Evolutionary conservation across 2,113 vertebrate species (phyloP), one percentile per base, ranked within the genome.

Genomic region (Tetrao urogallus): DNA sequence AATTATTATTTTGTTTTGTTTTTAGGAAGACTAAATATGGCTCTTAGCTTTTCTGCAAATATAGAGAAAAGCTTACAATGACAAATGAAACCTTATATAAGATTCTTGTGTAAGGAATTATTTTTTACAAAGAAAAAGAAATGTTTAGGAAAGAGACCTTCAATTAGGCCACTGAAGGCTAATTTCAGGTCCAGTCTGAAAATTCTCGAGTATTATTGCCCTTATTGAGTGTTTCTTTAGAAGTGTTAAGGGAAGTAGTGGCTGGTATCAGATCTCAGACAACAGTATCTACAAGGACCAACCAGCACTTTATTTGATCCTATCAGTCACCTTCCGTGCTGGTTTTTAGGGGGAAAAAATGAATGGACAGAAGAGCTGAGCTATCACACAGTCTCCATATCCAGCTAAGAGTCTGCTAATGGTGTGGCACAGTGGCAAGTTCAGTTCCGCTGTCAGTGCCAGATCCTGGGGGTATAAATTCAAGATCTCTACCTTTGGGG

Each of bases 41-140:
- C 40, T 87, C 94, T 89, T 78, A 86, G 63, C 5, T 71, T 86
- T 95, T 95, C 56, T 91, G 75, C 43, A 89, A 58, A 90, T 45
- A 88, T 19, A 80, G 1, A 34, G 38, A 82, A 82, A 92, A 77
- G 3, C 13, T 77, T 84, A 7, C 78, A 89, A 71, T 24, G 79
- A 64, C 19, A 93, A 86, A 91, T 81, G 16, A 85, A 93, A 89
- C 78, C 52, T 91, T 66, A 43, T 28, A 27, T 18, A 61, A 52
- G 52, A 85, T 83, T 81, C 71, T n/a, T 72, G 50, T 4, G 16
- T 91, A 82, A 83, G n/a, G 14, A 86, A 78, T 82, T 5, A 50
- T 32, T 92, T 82, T n/a, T 70, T 56, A 27, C 7, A 75, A 87
- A 54, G 13, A 77, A 78, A 17, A 67, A 5, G 1, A 86, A 17